These are phyloP conservation scores for Oryzias woworae DNA, from an alignment of 2,113 vertebrate genomes.

Conservation along the genomic window DNA sequence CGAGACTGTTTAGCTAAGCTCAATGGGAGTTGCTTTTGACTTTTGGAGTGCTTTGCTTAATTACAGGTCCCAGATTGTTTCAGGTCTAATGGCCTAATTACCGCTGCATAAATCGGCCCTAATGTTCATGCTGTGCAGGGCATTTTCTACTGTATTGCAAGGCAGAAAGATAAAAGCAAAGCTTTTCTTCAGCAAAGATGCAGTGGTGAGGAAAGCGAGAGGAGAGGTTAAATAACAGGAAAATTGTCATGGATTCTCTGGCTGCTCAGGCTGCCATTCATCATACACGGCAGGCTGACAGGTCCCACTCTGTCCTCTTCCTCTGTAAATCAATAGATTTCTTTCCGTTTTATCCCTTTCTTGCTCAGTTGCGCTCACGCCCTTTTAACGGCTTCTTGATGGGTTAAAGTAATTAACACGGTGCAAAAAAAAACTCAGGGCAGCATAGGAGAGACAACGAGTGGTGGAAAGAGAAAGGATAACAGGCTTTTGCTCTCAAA, in stretches of 20 bases:
- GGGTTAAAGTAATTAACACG: constrained; percentile 49
- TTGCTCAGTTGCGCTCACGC: constrained; percentile 37
- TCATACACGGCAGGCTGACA: constrained; percentile 66
- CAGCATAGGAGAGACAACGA: constrained; percentile 7
- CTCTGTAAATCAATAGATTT: constrained; percentile 68
- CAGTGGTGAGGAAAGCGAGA: constrained; percentile 24
- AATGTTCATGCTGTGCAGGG: constrained; percentile 63
- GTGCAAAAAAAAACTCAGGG: constrained; percentile 27
- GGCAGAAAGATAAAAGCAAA: constrained; percentile 31
- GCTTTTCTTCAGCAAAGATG: constrained; percentile 39
- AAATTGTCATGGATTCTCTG: constrained; percentile 54
- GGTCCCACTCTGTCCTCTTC: constrained; percentile 58
- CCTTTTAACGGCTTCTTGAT: constrained; percentile 35
- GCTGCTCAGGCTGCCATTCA: constrained; percentile 73
- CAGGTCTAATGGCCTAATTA: constrained; percentile 80
- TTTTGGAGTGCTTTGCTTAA: constrained; percentile 79
- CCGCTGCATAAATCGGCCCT: constrained; percentile 75
- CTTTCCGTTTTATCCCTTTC: constrained; percentile 22
- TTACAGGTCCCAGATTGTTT: constrained; percentile 79
- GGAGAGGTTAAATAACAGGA: constrained; percentile 55
- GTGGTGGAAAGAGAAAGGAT: constrained; percentile 31
- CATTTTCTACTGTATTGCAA: constrained; percentile 44
- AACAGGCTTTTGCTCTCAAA: constrained; percentile 20
- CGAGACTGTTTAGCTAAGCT: constrained; percentile 69
- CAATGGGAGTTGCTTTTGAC: constrained; percentile 76